Evolutionary conservation across 2,797 vertebrate species (phyloP), one percentile per base, ranked within the genome.

Genomic region (Aulostomus chinensis): DNA sequence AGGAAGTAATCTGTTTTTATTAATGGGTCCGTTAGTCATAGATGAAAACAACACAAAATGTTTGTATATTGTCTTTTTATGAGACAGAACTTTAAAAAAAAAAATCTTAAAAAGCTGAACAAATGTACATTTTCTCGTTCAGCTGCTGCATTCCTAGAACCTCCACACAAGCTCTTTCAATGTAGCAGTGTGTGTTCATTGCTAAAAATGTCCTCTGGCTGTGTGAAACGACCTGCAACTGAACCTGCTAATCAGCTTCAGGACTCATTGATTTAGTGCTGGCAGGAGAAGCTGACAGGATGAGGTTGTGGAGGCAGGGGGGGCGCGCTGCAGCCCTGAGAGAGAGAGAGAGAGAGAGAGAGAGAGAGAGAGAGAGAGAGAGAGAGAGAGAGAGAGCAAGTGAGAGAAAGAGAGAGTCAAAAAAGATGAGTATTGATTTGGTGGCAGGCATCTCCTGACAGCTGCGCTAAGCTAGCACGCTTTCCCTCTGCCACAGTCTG

Each of bases 231-330:
- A 70, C 81, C 82, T 42, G 61, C 43, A 62, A 59, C 62, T 82
- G 80, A 85, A 78, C 80, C 76, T 65, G 59, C 52, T 66, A 56
- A 86, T 78, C 74, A 73, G 73, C 61, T 65, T 57, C 66, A 50
- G 73, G 66, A 73, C 42, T 52, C 64, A 83, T 85, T 66, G 81
- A 81, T 85, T 78, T 39, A 34, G 13, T 30, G 21, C 18, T 13
- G 7, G 36, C 69, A 60, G 67, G 46, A 56, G 63, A 53, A 31
- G 41, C 63, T 65, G 58, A 56, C 3, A 16, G 32, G 59, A 50
- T 35, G 60, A 40, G 52, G 56, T 14, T 17, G 43, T 42, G 53
- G 49, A 57, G 34, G 37, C 28, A 26, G 58, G 16, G 22, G 50
- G 29, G n/a, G n/a, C n/a, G n/a, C n/a, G n/a, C n/a, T n/a, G n/a